These are phyloP conservation scores for Brassicogethes aeneus DNA, from an alignment of 2,888 invertebrate genomes.

Conservation along the genomic window DNA sequence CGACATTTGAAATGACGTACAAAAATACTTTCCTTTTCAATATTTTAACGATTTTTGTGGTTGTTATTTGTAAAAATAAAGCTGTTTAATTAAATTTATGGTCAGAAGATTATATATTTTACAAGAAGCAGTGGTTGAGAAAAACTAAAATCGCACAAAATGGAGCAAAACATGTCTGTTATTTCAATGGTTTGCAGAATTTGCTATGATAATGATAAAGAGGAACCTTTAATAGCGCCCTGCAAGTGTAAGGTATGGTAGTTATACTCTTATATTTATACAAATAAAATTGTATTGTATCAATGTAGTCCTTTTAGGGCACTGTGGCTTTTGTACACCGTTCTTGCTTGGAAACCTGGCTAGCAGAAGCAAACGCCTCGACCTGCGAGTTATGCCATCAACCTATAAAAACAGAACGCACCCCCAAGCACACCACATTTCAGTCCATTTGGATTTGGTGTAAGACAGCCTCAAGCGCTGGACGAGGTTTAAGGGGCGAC, in stretches of 20 bases:
- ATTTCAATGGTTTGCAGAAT: slow-evolving; percentile 41
- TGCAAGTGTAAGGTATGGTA: slow-evolving; percentile 42
- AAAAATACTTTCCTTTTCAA: no score
- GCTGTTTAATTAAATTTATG: not conserved
- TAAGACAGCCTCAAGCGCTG: slow-evolving; percentile 28
- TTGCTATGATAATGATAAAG: slow-evolving; percentile 43
- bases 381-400: slow-evolving; percentile 67
- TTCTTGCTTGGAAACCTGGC: slow-evolving; percentile 66
- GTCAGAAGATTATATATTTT: not conserved
- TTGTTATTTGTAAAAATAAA: no score
- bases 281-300: slow-evolving; percentile 3
- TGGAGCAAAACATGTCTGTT: slow-evolving; percentile 18
- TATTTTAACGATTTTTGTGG: no score
- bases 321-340: slow-evolving; percentile 66
- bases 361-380: slow-evolving; percentile 62
- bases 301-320: slow-evolving; percentile 43
- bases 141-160: not conserved
- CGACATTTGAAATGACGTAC: no score
- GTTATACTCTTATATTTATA: not conserved
- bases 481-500: slow-evolving; percentile 42
- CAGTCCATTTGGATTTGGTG: slow-evolving; percentile 54
- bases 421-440: slow-evolving; percentile 50
- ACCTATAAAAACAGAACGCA: slow-evolving; percentile 54
- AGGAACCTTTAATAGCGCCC: slow-evolving; percentile 41
- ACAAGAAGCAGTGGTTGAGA: no score